Conservation (phyloP, 2,888 invertebrate species). For the Standfussiana lucernea region DNA sequence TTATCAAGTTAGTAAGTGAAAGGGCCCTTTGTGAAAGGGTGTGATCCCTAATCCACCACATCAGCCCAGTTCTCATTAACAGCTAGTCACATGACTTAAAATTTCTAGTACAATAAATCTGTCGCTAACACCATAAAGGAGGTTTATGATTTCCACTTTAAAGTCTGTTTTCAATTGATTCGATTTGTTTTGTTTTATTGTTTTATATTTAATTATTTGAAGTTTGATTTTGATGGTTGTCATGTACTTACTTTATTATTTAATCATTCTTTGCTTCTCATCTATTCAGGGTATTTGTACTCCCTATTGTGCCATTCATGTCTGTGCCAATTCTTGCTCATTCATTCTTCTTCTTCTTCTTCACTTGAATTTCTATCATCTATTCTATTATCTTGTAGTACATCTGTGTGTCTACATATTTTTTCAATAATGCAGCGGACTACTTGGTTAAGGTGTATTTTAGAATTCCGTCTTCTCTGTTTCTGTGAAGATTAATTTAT, state of each 20-base stretch:
- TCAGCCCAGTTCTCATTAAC: neutral
- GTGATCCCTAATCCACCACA: neutral
- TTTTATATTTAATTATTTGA: constrained; percentile 28
- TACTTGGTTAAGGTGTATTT: constrained; percentile 16
- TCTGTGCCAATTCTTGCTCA: constrained; percentile 60
- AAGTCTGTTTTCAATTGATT: constrained; percentile 19
- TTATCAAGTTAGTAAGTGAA: neutral
- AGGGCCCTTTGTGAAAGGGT: neutral
- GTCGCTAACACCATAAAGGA: neutral
- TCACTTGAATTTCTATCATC: neutral
- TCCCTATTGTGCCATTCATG: constrained; percentile 68
- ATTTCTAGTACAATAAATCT: neutral
- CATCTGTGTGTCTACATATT: neutral
- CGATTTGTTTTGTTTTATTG: constrained; percentile 9
- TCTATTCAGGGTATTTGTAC: constrained; percentile 56
- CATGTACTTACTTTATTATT: constrained; percentile 14
- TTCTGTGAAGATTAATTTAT: neutral
- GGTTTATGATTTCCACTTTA: neutral
- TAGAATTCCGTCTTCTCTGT: neutral
- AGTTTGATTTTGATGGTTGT: constrained; percentile 28
- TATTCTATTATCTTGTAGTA: neutral
- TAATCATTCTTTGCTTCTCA: constrained; percentile 29
- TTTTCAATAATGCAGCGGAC: neutral
- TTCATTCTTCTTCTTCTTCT: constrained; percentile 6
- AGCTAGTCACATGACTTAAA: neutral